These are phyloP conservation scores for Neolamprologus ventralis DNA, from an alignment of 2,113 vertebrate species.

Conservation along the genomic window DNA sequence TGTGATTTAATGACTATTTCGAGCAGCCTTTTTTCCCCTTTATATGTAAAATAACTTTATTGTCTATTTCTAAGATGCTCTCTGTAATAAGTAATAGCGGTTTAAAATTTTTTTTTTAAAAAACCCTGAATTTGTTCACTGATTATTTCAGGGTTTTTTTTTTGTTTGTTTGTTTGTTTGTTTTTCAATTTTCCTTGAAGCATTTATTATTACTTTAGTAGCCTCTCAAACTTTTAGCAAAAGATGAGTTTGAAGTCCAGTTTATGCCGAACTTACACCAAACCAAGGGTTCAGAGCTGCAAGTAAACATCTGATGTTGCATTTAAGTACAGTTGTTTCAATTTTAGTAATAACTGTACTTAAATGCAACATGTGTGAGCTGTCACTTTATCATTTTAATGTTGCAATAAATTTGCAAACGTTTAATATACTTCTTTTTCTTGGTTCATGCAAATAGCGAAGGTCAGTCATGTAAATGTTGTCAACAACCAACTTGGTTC, in stretches of 20 bases:
- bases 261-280: background rate
- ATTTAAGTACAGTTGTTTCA: background rate
- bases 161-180: background rate
- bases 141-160: accelerated
- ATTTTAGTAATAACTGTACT: background rate
- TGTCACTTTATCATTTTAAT: background rate
- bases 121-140: background rate
- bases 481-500: background rate
- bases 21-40: background rate
- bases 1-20: background rate
- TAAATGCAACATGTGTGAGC: background rate
- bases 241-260: background rate
- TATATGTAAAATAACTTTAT: background rate
- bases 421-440: background rate
- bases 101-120: too few species aligned
- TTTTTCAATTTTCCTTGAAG: background rate
- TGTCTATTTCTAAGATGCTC: background rate
- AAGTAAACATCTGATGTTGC: background rate
- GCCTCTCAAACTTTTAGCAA: background rate
- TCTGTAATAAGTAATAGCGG: background rate
- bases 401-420: accelerated
- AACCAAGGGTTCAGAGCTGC: background rate
- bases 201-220: background rate
- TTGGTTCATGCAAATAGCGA: background rate
- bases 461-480: background rate